phyloP scores from a whole-genome alignment of 2,113 vertebrate genomes.

The Bombycilla garrulus region DNA sequence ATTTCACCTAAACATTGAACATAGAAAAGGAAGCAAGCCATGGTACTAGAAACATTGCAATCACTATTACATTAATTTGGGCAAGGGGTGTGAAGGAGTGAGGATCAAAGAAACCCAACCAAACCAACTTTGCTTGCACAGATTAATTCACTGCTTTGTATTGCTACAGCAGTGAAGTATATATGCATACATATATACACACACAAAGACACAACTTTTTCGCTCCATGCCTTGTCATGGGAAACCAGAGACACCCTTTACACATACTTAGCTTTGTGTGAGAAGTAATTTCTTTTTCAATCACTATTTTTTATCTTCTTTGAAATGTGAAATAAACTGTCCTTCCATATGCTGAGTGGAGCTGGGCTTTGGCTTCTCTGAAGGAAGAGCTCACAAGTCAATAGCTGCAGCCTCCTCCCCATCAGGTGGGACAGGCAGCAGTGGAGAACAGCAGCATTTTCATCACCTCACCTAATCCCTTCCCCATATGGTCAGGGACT shows the following conservation, averaged over 20 bases:
- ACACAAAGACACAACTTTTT: neutral
- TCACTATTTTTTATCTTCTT: neutral
- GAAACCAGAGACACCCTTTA: neutral
- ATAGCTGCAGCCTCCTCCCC: neutral
- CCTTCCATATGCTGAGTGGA: neutral
- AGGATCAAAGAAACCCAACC: neutral
- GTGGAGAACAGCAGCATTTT: neutral
- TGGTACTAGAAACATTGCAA: neutral
- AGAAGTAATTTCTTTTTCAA: neutral
- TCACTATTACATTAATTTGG: neutral
- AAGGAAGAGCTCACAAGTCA: neutral
- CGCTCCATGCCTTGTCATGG: neutral
- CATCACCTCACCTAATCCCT: neutral
- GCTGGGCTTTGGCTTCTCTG: neutral
- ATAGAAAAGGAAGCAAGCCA: neutral
- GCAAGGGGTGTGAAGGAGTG: neutral
- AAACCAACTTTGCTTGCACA: neutral
- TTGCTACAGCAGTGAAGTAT: neutral
- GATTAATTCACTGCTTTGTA: neutral
- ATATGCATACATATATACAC: fast-evolving
- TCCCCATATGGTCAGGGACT: neutral
- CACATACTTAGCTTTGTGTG: fast-evolving
- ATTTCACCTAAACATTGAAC: neutral
- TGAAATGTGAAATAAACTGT: neutral
- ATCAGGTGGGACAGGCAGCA: neutral